Conservation (phyloP, 2,797 vertebrate species). For the Clarias fuscus region DNA sequence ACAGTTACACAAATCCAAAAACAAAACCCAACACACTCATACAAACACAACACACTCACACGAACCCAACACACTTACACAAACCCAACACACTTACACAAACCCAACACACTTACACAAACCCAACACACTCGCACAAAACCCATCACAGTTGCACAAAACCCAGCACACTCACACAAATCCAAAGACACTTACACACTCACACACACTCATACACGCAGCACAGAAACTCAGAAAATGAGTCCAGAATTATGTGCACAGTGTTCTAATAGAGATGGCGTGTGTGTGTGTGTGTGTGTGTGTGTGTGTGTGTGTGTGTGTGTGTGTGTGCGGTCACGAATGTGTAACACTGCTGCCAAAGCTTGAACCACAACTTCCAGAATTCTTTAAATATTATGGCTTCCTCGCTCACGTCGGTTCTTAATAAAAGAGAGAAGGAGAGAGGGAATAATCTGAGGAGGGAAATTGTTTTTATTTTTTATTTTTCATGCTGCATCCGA, state of each 20-base stretch:
- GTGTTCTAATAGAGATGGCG: not conserved
- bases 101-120: not conserved
- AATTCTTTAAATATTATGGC: constrained; percentile 27
- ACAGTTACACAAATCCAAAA: not conserved
- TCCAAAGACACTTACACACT: not conserved
- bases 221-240: not conserved
- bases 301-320: constrained; percentile 44
- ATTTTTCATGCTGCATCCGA: not conserved
- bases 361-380: constrained; percentile 42
- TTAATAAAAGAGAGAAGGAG: not conserved
- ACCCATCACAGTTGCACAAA: not conserved
- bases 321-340: constrained; percentile 29
- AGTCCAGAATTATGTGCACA: not conserved
- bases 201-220: not conserved
- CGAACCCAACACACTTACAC: constrained; percentile 46
- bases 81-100: not conserved
- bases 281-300: constrained; percentile 40
- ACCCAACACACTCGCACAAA: not conserved
- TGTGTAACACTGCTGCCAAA: constrained; percentile 6
- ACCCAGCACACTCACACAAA: not conserved
- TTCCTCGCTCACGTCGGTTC: constrained; percentile 1
- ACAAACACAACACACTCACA: not conserved
- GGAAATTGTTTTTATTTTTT: not conserved
- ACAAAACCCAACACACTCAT: not conserved
- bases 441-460: not conserved